Evolutionary conservation across 2,888 invertebrate species (phyloP).

Genomic region (Epiblema foenella): DNA sequence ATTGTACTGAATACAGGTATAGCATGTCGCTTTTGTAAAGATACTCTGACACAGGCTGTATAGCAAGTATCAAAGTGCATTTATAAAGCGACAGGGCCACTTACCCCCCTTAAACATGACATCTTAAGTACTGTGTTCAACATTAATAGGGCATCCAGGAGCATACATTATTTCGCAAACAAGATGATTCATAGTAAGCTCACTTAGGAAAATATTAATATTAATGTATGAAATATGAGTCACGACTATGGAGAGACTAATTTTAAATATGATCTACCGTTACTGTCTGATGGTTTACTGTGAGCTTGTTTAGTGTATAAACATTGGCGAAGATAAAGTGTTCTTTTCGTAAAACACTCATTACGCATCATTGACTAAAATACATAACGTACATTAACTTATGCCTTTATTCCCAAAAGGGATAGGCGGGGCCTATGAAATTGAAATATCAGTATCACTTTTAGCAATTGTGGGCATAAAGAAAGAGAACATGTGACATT

Average conservation of each 20-base stretch:
- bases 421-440: too few relatives aligned
- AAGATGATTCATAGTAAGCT: background rate
- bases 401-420: too few relatives aligned
- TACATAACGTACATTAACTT: too few relatives aligned
- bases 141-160: background rate
- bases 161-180: constrained; percentile 1
- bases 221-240: constrained; percentile 16
- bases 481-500: too few relatives aligned
- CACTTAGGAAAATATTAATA: constrained; percentile 16
- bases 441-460: too few relatives aligned
- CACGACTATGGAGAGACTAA: constrained; percentile 23
- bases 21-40: too few relatives aligned
- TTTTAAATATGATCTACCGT: constrained; percentile 35
- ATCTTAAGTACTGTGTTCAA: background rate
- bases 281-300: constrained; percentile 24
- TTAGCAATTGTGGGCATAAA: too few relatives aligned
- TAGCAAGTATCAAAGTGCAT: background rate
- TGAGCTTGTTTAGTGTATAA: constrained; percentile 30
- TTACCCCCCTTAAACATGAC: background rate
- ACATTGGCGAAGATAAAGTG: constrained; percentile 27
- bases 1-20: too few relatives aligned
- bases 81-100: background rate
- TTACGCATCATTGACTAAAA: constrained; percentile 11
- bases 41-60: background rate
- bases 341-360: constrained; percentile 5